phyloP scores from a whole-genome alignment of 2,797 vertebrate species.

The Rhynchotus rufescens region DNA sequence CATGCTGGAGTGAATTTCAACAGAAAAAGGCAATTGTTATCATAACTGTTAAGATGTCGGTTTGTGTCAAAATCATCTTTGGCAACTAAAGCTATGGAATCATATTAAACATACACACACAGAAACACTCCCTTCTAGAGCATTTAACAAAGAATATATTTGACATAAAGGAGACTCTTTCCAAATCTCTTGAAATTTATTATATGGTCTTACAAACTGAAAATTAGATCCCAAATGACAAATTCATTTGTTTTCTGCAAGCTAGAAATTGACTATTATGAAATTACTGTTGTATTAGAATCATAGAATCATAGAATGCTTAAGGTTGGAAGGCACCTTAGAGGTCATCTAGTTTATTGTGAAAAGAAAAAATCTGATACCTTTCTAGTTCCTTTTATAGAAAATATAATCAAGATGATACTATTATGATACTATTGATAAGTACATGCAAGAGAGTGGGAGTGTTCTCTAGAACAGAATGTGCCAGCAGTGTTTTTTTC shows the following conservation, averaged over 20 bases:
- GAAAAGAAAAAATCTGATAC: slow-evolving; percentile 18
- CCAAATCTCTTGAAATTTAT: background rate
- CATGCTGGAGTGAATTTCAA: background rate
- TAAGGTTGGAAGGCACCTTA: too few relatives aligned
- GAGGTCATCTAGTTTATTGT: too few relatives aligned
- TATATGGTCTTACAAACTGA: background rate
- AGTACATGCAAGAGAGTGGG: background rate
- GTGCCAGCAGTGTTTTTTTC: background rate
- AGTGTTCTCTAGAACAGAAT: slow-evolving; percentile 29
- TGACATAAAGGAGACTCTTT: background rate
- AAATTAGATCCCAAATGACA: background rate
- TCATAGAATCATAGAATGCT: too few relatives aligned
- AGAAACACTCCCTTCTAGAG: background rate
- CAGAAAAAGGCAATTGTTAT: background rate
- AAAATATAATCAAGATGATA: slow-evolving; percentile 36
- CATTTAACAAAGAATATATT: background rate
- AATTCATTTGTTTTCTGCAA: slow-evolving; percentile 10
- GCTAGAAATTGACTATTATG: background rate
- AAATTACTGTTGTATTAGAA: background rate
- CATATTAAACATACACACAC: background rate
- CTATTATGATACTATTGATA: slow-evolving; percentile 2
- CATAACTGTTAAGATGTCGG: background rate
- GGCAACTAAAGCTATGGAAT: background rate
- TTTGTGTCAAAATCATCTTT: background rate
- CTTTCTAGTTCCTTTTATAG: slow-evolving; percentile 8